Conservation (phyloP, 1,140 invertebrate genomes). For the Drosophila tropicalis region DNA sequence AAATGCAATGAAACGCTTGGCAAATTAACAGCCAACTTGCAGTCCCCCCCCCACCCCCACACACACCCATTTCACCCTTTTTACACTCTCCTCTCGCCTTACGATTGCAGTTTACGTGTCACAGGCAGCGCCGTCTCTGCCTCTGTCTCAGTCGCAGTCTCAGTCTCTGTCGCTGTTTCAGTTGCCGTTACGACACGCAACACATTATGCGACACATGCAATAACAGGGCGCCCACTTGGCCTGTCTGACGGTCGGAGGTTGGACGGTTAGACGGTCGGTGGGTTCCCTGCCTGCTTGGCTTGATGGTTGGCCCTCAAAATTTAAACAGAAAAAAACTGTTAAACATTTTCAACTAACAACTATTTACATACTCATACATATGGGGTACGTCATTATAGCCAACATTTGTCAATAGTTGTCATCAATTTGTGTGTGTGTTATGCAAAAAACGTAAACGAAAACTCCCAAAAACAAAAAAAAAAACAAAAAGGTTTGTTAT, state of each 20-base stretch:
- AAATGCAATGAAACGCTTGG: constrained; percentile 25
- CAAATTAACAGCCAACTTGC: constrained; percentile 42
- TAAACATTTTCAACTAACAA: constrained; percentile 18
- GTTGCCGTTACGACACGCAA: constrained; percentile 66
- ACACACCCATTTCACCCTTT: neutral
- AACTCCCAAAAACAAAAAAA: neutral
- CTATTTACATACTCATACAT: constrained; percentile 28
- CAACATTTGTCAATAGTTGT: constrained; percentile 25
- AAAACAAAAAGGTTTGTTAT: constrained; percentile 45
- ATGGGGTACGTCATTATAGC: constrained; percentile 37
- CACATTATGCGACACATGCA: constrained; percentile 61
- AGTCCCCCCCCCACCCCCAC: neutral
- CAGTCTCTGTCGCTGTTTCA: neutral
- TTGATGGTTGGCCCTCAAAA: constrained; percentile 43
- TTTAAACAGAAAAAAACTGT: constrained; percentile 14
- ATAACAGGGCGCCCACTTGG: constrained; percentile 20
- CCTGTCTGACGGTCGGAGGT: neutral
- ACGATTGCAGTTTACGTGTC: constrained; percentile 52
- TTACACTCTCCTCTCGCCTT: neutral
- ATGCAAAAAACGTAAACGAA: neutral
- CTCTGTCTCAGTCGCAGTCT: neutral
- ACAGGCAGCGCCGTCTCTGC: constrained; percentile 32
- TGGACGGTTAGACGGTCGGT: neutral
- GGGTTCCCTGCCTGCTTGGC: constrained; percentile 18
- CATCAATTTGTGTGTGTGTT: constrained; percentile 7